Evolutionary conservation across 2,888 invertebrate genomes (phyloP).

Genomic region (Acronicta leporina): DNA sequence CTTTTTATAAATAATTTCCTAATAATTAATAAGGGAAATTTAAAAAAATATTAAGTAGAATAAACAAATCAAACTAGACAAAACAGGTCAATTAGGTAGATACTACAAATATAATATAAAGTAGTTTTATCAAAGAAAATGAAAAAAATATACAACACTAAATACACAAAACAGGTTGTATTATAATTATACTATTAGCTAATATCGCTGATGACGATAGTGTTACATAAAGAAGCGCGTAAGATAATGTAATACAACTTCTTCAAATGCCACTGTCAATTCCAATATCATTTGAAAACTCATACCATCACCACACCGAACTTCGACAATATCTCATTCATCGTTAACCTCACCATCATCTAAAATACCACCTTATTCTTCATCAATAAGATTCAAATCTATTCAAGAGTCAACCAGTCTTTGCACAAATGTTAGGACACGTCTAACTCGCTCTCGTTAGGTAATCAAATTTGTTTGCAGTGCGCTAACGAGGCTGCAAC

Average conservation of each 20-base stretch:
- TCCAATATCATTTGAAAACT: constrained; percentile 26
- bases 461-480: constrained; percentile 86
- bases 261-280: constrained; percentile 11
- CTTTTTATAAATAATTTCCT: too few species aligned
- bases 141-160: too few species aligned
- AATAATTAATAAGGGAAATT: too few species aligned
- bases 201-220: not conserved
- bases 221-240: not conserved
- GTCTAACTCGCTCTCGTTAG: constrained; percentile 75
- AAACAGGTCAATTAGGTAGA: too few species aligned
- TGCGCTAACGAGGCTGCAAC: constrained; percentile 77
- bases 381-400: constrained; percentile 42
- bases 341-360: constrained; percentile 29
- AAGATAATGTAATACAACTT: not conserved
- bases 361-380: constrained; percentile 27
- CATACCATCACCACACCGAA: constrained; percentile 35
- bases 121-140: too few species aligned
- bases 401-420: constrained; percentile 28
- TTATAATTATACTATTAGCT: not conserved
- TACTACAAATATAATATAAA: too few species aligned
- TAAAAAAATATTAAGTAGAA: too few species aligned
- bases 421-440: constrained; percentile 61
- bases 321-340: constrained; percentile 45
- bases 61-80: too few species aligned
- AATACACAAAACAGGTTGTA: too few species aligned